phyloP scores from a whole-genome alignment of 2,113 vertebrate species.

The Microcebus griseorufus region DNA sequence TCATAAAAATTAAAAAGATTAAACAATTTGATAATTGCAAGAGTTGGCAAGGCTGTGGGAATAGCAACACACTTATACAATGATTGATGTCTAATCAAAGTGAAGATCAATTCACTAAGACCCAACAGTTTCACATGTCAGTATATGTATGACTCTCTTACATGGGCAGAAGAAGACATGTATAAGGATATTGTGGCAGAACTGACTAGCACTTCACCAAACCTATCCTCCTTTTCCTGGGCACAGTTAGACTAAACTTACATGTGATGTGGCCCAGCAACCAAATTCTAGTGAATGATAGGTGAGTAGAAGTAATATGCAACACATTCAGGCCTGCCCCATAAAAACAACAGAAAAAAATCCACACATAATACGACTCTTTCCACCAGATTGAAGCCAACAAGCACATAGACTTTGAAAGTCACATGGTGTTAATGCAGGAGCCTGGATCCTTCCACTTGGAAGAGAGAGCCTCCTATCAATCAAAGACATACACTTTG shows the following conservation, averaged over 20 bases:
- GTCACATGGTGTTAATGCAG: not conserved
- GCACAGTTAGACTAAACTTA: not conserved
- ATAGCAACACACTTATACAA: not conserved
- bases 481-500: not conserved
- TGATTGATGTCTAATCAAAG: not conserved
- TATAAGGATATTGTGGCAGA: not conserved
- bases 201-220: not conserved
- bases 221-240: not conserved
- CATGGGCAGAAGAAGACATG: not conserved
- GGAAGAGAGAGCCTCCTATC: not conserved
- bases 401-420: not conserved
- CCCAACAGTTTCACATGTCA: not conserved
- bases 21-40: not conserved
- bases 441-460: not conserved
- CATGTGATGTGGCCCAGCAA: not conserved
- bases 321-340: not conserved
- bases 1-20: not conserved
- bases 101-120: not conserved
- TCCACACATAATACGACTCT: not conserved
- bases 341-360: not conserved
- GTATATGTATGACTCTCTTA: not conserved
- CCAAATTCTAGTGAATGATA: not conserved
- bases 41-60: not conserved
- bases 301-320: not conserved
- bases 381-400: not conserved